Base-by-base conservation (phyloP, 1,140 invertebrate species). In the Danaus melanippus region DNA sequence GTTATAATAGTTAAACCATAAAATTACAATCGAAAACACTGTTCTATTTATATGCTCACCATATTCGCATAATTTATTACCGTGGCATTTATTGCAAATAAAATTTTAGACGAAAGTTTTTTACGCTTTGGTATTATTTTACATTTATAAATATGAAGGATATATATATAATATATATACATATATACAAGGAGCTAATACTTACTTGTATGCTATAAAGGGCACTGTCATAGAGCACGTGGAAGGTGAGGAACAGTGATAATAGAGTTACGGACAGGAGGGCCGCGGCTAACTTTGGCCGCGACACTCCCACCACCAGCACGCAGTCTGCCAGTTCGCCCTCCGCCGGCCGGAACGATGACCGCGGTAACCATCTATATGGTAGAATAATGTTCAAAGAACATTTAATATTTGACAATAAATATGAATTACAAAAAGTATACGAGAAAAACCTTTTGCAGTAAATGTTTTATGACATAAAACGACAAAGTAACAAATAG, bases 211-310 rank as follows among this genome's bases (percentile, higher is more conserved):
- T 88, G 71, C 92, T 93, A 78, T 93, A 93, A 10, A 94, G 88
- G n/a, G 93, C 93, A 74, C 92, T 93, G 82, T 94, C 93, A 87
- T 94, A 94, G 43, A 94, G 90, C 53, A 94, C 90, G 78, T 94
- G 93, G 82, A 94, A 93, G 50, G 93, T 94, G 69, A 94, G 90
- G 81, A 94, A 94, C 43, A 94, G 88, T 10, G 93, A 94, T 50
- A 94, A 87, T 56, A 94, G 88, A 80, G 92, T 92, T 64, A 94
- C 91, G 57, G 92, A 92, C 56, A 94, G 89, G 76, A 94, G 92
- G 50, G 92, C 92, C 67, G 92, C 91, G 66, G 93, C 93, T 88
- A 94, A 90, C 78, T 93, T 93, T 60, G 93, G 92, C 81, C 93
- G 90, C 71, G 92, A 93, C 66, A 94, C 90, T 53, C 93, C 93